Evolutionary conservation across 1,140 invertebrate genomes (phyloP), one percentile per base, ranked within the genome.

Genomic region (Trigoniulus corallinus): DNA sequence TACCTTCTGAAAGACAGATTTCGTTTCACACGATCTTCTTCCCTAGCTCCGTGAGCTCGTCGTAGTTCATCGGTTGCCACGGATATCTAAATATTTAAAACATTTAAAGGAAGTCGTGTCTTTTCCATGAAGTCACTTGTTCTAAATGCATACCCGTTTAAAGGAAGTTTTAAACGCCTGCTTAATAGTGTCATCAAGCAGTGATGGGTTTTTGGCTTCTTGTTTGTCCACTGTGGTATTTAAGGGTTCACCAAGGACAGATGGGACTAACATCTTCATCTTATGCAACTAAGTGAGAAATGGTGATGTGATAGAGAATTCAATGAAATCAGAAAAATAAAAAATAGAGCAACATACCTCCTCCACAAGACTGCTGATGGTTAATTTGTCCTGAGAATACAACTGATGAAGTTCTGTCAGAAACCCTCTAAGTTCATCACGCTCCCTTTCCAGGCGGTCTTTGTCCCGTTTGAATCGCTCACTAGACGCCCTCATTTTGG

Each of bases 401-500:
- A 37, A 25, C 3, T 47, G 24, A 27, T 46, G 34, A 23, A 18
- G 39, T 24, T 41, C 34, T 24, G 47, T 52, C 7, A 55, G 22
- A 22, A 45, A 53, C n/a, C 48, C 44, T 34, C 41, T 45, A 51
- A 53, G 54, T 50, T 59, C 56, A 27, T 61, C 57, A 12, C 53
- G 26, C 57, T 91, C 85, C 54, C 78, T 76, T 57, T 91, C 85
- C 56, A 82, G 77, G 2, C 81, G 72, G 60, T 91, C 86, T 54
- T 86, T 85, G 62, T 94, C 88, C 37, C 85, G 71, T 42, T 85
- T 72, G 52, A 92, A 70, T 61, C 91, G 88, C 56, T 92, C 88
- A 62, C 89, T 91, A 39, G 87, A 86, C n/a, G 86, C 88, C 39
- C 88, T 72, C 44, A 93, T 65, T 64, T 92, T 91, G 3, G 87